Evolutionary conservation across 2,888 invertebrate species (phyloP), one percentile per base, ranked within the genome.

Genomic region (Tupiocoris notatus): DNA sequence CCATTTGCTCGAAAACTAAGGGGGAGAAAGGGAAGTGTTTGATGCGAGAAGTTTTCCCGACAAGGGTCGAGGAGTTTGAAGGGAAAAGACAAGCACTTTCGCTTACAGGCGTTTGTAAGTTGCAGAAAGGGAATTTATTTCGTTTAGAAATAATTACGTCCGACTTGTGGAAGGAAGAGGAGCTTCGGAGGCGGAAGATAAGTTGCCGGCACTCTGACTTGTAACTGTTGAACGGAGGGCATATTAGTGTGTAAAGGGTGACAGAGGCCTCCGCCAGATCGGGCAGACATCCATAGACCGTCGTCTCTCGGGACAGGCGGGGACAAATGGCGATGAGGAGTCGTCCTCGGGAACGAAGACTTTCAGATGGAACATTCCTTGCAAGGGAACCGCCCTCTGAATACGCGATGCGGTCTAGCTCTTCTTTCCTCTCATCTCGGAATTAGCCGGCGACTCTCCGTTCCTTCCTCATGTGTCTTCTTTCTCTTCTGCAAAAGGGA

Each of bases 221-320:
- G 56, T 67, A 70, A 58, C 70, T 70, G 70, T 70, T 70, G 70
- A 70, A 63, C 63, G 73, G 17, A 59, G 59, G 66, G 73, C 73
- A 73, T 73, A 73, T 73, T 73, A 63, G 73, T 73, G 73, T 62
- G 62, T 73, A 73, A 73, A 73, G 73, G 73, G 73, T 73, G 73
- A 73, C 73, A 73, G 73, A 39, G 25, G 70, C 59, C 58, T 54
- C 24, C 25, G 59, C n/a, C 9, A 54, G 39, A 58, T 24, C 23
- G 59, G 58, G 58, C 58, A 70, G 54, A 24, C 23, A 70, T 18
- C 20, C 23, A 12, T 54, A 54, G 39, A 22, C 63, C 63, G 20
- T 21, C 63, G 21, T 25, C 65, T 25, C 20, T 65, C 9, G 25
- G 24, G 20, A n/a, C 18, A 3, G 59, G 20, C 70, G 61, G 70